phyloP scores from a whole-genome alignment of 64 coral and sea anemone species.

The Actinia equina region DNA sequence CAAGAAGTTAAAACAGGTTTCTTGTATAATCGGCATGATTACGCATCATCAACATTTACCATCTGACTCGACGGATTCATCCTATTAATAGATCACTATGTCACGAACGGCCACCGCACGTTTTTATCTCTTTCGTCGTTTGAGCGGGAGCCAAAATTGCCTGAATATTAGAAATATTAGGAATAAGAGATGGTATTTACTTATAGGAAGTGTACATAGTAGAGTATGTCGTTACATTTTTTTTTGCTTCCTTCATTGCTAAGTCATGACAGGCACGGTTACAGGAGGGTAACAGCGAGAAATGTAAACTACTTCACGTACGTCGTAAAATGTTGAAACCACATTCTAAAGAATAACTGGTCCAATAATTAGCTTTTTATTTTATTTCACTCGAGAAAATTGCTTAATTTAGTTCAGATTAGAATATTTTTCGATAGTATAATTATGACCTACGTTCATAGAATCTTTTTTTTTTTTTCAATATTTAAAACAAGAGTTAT shows the following conservation, averaged over 20 bases:
- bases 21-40: neutral
- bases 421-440: too few relatives aligned
- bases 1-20: constrained; percentile 5
- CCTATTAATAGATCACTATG: constrained; percentile 2
- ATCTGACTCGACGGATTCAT: constrained; percentile 1
- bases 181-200: neutral
- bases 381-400: too few relatives aligned
- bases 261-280: neutral
- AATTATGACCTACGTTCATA: too few relatives aligned
- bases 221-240: neutral
- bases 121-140: neutral
- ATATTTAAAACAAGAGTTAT: too few relatives aligned
- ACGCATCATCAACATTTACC: neutral
- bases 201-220: neutral
- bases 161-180: neutral
- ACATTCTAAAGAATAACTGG: too few relatives aligned
- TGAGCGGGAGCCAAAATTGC: neutral
- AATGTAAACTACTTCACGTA: neutral
- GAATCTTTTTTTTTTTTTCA: too few relatives aligned
- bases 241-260: neutral
- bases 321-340: too few relatives aligned
- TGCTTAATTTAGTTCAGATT: too few relatives aligned
- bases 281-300: neutral
- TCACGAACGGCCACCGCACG: neutral
- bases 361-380: too few relatives aligned